Conservation (phyloP, 2,888 invertebrate species). For the Nomada lathburiana region DNA sequence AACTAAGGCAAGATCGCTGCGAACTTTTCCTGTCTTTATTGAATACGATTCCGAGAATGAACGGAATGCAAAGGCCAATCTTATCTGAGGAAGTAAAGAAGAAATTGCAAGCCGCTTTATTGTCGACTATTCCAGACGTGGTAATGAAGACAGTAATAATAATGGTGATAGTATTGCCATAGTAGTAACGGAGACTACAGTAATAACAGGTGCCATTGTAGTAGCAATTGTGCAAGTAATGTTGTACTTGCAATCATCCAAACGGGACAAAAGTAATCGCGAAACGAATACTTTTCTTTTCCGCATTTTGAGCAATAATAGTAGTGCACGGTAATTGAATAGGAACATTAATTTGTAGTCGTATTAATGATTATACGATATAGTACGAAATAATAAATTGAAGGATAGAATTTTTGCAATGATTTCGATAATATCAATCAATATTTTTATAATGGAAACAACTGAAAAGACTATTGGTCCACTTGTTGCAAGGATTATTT, state of each 20-base stretch:
- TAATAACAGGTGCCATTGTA: background rate
- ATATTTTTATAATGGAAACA: no score
- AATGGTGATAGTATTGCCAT: background rate
- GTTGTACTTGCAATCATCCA: background rate
- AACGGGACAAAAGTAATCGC: background rate
- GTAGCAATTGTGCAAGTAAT: no score
- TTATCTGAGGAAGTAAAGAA: constrained; percentile 35
- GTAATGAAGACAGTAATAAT: constrained; percentile 30
- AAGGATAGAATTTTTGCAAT: background rate
- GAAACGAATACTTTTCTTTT: background rate
- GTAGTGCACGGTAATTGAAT: background rate
- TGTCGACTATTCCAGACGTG: constrained; percentile 10
- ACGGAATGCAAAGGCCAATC: constrained; percentile 17
- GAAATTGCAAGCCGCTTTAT: constrained; percentile 36
- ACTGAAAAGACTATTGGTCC: no score
- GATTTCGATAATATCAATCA: no score
- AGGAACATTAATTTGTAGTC: background rate
- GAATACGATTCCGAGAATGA: constrained; percentile 27
- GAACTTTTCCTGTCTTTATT: constrained; percentile 3
- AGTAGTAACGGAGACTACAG: background rate
- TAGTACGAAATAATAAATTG: background rate
- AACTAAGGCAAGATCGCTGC: background rate
- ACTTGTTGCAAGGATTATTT: no score
- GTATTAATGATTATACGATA: background rate
- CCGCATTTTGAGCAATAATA: background rate